Percentiles rank a stretch among this genome's conserved stretches.
Conservation (phyloP, 2,797 vertebrate species). For the Leucoraja ocellata region DNA sequence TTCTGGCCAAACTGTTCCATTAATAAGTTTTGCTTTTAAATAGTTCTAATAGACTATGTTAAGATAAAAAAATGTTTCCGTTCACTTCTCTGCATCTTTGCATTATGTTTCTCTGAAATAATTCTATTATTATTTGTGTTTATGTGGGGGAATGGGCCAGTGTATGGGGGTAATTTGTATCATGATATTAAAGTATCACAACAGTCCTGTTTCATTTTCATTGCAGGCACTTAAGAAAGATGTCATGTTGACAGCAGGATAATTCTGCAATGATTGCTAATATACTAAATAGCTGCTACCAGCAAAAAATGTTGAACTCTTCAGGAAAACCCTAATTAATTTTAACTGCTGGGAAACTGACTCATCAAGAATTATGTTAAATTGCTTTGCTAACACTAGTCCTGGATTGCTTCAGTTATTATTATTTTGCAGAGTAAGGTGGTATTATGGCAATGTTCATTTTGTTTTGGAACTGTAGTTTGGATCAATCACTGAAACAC, state of each 20-base stretch:
- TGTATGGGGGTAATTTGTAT: neutral
- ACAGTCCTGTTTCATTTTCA: neutral
- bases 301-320: constrained; percentile 17
- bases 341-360: constrained; percentile 15
- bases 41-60: neutral
- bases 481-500: neutral
- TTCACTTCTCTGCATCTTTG: neutral
- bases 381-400: neutral
- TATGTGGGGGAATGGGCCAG: neutral
- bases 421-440: constrained; percentile 8
- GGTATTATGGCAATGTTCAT: constrained; percentile 1
- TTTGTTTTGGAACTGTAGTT: constrained; percentile 15
- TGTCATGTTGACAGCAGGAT: neutral
- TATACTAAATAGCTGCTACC: neutral
- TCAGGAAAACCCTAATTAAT: neutral
- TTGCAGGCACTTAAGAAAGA: neutral
- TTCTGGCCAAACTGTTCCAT: neutral
- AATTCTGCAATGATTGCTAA: constrained; percentile 5
- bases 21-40: constrained; percentile 5
- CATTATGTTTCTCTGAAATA: neutral
- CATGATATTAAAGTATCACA: neutral
- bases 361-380: constrained; percentile 21
- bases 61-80: neutral
- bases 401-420: constrained; percentile 17
- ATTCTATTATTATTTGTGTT: too few relatives aligned